Conservation (phyloP, 2,113 vertebrate species). For the Labeo catla region DNA sequence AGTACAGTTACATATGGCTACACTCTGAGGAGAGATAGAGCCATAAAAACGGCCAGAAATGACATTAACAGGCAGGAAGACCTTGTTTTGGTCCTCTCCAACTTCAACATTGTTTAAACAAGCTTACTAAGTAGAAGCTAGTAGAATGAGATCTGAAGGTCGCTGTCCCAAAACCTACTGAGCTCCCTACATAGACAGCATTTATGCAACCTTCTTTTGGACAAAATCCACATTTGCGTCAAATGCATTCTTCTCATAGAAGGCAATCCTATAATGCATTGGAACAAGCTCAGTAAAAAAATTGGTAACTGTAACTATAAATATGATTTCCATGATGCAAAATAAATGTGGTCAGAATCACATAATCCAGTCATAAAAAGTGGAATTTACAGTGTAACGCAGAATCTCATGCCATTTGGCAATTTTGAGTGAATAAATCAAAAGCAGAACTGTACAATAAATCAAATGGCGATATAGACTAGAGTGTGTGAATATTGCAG, state of each 20-base stretch:
- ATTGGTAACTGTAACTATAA: background rate
- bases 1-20: constrained; percentile 19
- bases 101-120: constrained; percentile 26
- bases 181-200: background rate
- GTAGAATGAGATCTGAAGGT: background rate
- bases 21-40: constrained; percentile 1
- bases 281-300: background rate
- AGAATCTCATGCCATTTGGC: background rate
- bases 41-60: constrained; percentile 38
- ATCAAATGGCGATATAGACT: background rate
- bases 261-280: background rate
- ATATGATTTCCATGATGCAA: background rate
- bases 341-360: background rate
- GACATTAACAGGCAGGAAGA: constrained; percentile 45
- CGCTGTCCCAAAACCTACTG: no score
- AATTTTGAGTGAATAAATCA: background rate
- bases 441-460: background rate
- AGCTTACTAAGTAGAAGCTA: constrained; percentile 7
- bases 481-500: background rate
- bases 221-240: background rate
- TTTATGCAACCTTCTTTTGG: background rate
- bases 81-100: constrained; percentile 6
- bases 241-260: background rate
- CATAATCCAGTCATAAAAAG: background rate
- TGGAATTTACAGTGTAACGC: background rate